Percentiles rank a stretch among this genome's conserved stretches.
phyloP scores from a whole-genome alignment of 1,140 invertebrate species.

The Platyscapa corneri region DNA sequence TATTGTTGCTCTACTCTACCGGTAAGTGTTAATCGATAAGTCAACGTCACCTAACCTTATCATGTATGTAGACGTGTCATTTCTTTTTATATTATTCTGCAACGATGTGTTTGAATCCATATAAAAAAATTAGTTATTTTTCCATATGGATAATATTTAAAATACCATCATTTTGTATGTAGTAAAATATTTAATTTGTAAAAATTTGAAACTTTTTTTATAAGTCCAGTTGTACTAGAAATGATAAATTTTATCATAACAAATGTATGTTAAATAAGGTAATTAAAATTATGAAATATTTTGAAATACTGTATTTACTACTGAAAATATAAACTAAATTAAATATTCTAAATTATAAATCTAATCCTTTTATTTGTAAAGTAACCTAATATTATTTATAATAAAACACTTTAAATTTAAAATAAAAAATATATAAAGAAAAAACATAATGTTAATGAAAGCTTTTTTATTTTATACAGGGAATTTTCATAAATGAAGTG shows the following conservation, averaged over 20 bases:
- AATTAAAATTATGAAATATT: not conserved
- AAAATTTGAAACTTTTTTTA: not conserved
- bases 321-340: not conserved
- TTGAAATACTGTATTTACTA: not conserved
- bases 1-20: not conserved
- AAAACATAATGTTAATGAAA: not conserved
- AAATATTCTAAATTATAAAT: not conserved
- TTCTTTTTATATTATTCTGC: constrained; percentile 37
- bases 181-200: not conserved
- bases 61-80: constrained; percentile 57
- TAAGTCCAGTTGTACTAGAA: not conserved
- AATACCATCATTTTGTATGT: not conserved
- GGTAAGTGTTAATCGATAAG: constrained; percentile 14
- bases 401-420: not conserved
- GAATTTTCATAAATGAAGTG: not conserved
- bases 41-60: constrained; percentile 41
- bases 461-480: constrained; percentile 22
- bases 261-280: not conserved
- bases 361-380: too few relatives aligned
- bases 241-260: constrained; percentile 17
- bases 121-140: not conserved
- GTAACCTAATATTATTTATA: too few relatives aligned
- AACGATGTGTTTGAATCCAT: constrained; percentile 12
- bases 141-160: not conserved
- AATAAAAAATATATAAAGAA: not conserved